A percentile compares a stretch with the other conserved stretches of the same genome.
These are phyloP conservation scores for Choloepus hoffmanni DNA, from an alignment of 2,113 vertebrate genomes.

Conservation along the genomic window DNA sequence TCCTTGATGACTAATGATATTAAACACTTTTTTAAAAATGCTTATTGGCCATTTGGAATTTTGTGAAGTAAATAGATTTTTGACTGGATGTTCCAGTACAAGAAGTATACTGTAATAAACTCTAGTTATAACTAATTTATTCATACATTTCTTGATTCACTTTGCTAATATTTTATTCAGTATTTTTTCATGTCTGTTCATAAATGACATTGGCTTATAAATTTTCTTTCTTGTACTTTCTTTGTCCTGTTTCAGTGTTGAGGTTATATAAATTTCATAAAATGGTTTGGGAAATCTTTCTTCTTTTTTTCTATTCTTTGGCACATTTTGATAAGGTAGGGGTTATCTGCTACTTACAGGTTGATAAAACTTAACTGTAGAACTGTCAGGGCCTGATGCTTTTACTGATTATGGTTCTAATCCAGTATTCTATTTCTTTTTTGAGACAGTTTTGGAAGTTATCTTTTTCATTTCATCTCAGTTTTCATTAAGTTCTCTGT, in stretches of 20 bases:
- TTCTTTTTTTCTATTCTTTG: neutral
- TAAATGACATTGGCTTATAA: neutral
- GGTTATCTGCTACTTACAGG: neutral
- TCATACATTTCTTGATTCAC: neutral
- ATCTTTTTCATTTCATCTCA: neutral
- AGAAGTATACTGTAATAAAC: neutral
- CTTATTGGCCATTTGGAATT: neutral
- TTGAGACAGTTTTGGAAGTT: constrained; percentile 17
- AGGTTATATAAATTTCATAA: neutral
- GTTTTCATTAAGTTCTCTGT: neutral
- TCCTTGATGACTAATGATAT: neutral
- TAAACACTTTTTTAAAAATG: neutral
- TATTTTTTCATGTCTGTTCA: neutral
- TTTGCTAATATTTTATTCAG: neutral
- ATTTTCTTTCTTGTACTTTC: neutral
- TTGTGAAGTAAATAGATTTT: constrained; percentile 4
- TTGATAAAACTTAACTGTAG: neutral
- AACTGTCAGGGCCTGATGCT: neutral
- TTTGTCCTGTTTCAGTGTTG: neutral
- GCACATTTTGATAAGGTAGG: neutral
- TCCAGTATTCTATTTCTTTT: neutral
- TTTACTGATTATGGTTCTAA: constrained; percentile 5
- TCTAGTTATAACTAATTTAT: neutral
- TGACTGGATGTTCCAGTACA: neutral
- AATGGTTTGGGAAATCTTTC: neutral